These are phyloP conservation scores for Lontra canadensis DNA, from an alignment of 2,113 vertebrate genomes.

Conservation along the genomic window DNA sequence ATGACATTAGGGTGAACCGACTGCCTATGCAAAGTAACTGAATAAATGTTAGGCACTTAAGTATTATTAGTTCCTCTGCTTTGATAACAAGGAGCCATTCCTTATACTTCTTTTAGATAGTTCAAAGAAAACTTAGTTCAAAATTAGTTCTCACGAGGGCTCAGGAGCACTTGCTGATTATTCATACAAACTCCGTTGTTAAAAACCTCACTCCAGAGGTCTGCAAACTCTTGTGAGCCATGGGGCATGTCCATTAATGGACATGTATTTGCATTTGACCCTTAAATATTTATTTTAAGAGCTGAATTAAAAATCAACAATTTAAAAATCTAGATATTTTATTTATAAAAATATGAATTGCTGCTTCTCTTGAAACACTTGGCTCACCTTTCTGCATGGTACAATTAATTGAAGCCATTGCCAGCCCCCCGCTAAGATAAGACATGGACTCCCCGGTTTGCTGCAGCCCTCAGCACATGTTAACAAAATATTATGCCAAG, in stretches of 20 bases:
- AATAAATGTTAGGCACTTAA: not conserved
- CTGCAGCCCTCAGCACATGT: not conserved
- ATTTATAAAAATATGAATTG: not conserved
- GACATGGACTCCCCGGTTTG: not conserved
- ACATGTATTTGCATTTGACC: not conserved
- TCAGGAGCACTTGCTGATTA: not conserved
- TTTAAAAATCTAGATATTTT: not conserved
- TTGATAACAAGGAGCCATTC: not conserved
- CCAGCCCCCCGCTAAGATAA: not conserved
- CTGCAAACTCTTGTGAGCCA: not conserved
- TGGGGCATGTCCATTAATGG: not conserved
- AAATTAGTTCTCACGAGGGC: not conserved
- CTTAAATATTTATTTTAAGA: not conserved
- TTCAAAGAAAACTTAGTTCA: not conserved
- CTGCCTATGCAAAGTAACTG: not conserved
- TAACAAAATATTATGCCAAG: not conserved
- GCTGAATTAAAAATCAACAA: not conserved
- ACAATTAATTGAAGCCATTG: not conserved
- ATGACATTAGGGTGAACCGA: not conserved
- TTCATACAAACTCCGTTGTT: not conserved
- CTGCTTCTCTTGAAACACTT: not conserved
- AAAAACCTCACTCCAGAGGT: not conserved
- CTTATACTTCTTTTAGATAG: not conserved
- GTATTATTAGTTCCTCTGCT: not conserved
- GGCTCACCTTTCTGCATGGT: not conserved